Evolutionary conservation across 2,797 vertebrate genomes (phyloP).

Genomic region (Anomalospiza imberbis): DNA sequence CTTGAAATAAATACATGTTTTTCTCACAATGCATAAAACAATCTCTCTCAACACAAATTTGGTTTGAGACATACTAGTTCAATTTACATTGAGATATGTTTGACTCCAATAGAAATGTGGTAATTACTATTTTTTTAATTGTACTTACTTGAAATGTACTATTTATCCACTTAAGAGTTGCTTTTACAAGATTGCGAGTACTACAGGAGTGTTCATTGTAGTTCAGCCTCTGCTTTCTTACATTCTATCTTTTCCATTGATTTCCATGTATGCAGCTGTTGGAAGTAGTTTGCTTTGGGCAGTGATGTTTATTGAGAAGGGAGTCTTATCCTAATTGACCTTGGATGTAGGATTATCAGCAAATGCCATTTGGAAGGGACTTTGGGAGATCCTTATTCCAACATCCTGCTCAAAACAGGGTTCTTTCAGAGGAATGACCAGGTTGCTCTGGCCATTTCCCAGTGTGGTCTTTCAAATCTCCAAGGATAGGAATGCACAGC

Average conservation of each 20-base stretch:
- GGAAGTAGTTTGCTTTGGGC: not conserved
- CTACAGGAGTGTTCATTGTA: not conserved
- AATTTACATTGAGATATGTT: not conserved
- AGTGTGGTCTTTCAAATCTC: not conserved
- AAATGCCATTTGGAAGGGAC: not conserved
- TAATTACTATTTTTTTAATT: not conserved
- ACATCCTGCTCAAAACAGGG: not conserved
- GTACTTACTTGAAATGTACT: not conserved
- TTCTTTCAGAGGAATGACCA: not conserved
- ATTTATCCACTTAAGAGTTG: not conserved
- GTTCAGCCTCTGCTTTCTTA: not conserved
- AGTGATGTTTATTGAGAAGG: not conserved
- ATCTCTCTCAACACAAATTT: not conserved
- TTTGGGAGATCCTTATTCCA: not conserved
- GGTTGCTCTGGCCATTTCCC: accelerated
- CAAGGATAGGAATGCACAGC: not conserved
- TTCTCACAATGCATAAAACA: not conserved
- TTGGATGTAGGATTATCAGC: not conserved
- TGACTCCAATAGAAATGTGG: not conserved
- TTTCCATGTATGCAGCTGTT: not conserved
- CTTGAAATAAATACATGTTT: not conserved
- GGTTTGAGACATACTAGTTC: not conserved
- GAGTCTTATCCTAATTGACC: not conserved
- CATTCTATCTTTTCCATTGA: not conserved
- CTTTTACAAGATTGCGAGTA: not conserved